Evolutionary conservation across 2,888 invertebrate species (phyloP).

Genomic region (Polyommatus iphigenia): DNA sequence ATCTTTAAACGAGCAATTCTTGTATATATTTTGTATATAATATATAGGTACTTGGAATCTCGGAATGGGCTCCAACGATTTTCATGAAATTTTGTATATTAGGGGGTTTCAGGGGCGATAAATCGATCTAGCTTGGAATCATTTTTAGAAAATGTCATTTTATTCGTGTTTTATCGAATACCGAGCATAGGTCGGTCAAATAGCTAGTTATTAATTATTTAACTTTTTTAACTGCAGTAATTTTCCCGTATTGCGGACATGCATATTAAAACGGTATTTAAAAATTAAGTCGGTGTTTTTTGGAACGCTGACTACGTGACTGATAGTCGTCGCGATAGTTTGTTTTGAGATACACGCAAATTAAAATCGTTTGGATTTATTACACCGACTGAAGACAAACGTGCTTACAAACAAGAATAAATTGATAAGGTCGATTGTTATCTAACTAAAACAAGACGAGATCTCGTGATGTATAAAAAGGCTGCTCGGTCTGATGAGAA

Average conservation of each 20-base stretch:
- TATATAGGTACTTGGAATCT: too few relatives aligned
- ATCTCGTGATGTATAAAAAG: neutral
- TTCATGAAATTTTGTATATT: too few relatives aligned
- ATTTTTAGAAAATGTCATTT: too few relatives aligned
- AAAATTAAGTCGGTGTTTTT: constrained; percentile 40
- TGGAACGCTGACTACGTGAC: constrained; percentile 46
- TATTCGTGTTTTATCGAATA: too few relatives aligned
- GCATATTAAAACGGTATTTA: constrained; percentile 42
- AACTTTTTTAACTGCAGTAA: neutral
- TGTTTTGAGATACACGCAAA: constrained; percentile 36
- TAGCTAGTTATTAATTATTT: neutral
- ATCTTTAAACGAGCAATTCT: too few relatives aligned
- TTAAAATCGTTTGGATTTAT: constrained; percentile 32
- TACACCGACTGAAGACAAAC: constrained; percentile 14
- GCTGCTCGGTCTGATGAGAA: neutral
- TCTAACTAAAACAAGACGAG: neutral
- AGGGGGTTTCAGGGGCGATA: too few relatives aligned
- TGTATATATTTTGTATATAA: too few relatives aligned
- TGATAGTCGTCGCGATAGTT: constrained; percentile 46
- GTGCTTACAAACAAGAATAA: neutral
- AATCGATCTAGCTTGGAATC: too few relatives aligned
- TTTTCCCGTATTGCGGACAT: constrained; percentile 31
- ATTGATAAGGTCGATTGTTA: constrained; percentile 15
- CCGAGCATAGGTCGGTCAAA: too few relatives aligned
- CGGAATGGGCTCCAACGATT: too few relatives aligned